phyloP scores from a whole-genome alignment of 1,140 invertebrate genomes.

The Drosophila punjabiensis region DNA sequence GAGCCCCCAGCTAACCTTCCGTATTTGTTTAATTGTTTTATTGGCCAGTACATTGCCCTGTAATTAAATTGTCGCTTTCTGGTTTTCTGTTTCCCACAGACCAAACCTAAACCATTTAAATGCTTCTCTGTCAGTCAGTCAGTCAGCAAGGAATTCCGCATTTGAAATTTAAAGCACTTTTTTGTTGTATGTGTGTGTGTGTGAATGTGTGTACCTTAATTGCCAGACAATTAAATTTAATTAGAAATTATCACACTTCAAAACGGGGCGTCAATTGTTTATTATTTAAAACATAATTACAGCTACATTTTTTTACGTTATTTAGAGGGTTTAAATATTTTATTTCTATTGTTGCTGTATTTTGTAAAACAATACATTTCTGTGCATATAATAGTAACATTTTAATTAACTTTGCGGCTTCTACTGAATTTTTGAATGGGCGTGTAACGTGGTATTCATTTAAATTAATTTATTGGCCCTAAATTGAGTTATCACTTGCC shows the following conservation, averaged over 20 bases:
- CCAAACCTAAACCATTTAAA: constrained; percentile 33
- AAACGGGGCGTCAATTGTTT: constrained; percentile 41
- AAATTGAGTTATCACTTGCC: constrained; percentile 8
- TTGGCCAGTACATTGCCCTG: constrained; percentile 22
- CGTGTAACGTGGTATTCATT: background rate
- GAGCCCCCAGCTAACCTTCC: constrained; percentile 20
- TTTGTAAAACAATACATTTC: too few relatives aligned
- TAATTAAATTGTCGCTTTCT: constrained; percentile 43
- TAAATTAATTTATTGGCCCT: constrained; percentile 2
- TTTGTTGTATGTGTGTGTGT: constrained; percentile 18
- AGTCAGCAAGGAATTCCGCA: constrained; percentile 30
- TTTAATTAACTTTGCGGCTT: background rate
- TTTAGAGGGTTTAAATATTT: background rate
- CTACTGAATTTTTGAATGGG: background rate
- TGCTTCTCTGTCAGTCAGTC: constrained; percentile 11
- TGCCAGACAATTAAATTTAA: constrained; percentile 53
- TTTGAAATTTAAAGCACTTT: constrained; percentile 34
- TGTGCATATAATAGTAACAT: background rate
- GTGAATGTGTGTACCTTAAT: constrained; percentile 31
- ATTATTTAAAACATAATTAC: constrained; percentile 38
- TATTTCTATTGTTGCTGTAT: background rate
- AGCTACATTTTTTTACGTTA: background rate
- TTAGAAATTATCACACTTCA: constrained; percentile 38
- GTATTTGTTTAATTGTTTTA: constrained; percentile 47
- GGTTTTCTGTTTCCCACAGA: constrained; percentile 35